Conservation (phyloP, 2,797 vertebrate species). For the Tenualosa ilisha region DNA sequence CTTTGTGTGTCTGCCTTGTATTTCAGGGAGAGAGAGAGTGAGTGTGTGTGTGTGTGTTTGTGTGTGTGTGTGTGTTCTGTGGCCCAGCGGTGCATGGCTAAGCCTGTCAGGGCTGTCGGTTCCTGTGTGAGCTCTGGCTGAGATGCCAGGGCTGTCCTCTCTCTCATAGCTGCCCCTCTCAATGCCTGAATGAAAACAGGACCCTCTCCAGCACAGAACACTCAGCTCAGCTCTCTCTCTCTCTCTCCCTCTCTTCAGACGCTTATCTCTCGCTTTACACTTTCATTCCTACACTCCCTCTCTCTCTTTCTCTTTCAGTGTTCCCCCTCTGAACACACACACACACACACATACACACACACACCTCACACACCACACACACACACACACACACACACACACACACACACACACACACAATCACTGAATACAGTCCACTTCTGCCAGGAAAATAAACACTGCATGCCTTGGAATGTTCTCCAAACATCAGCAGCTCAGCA, state of each 20-base stretch:
- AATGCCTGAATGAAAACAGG: too few species aligned
- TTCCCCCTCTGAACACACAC: slow-evolving; percentile 27
- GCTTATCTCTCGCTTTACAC: too few species aligned
- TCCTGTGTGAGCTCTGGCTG: slow-evolving; percentile 46
- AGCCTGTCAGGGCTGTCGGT: slow-evolving; percentile 40
- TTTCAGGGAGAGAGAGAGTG: not conserved
- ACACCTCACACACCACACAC: not conserved
- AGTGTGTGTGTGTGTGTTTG: too few species aligned
- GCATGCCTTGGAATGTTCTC: slow-evolving; percentile 7
- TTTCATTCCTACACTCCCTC: too few species aligned
- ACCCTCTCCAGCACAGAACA: too few species aligned
- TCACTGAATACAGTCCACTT: not conserved
- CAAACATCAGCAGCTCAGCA: not conserved
- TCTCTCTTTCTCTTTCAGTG: too few species aligned
- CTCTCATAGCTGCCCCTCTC: too few species aligned
- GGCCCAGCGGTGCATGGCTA: slow-evolving; percentile 39
- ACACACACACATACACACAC: slow-evolving; percentile 29
- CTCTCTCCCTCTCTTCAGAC: too few species aligned
- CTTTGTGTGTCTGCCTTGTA: too few species aligned
- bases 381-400: not conserved
- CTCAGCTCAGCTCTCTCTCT: too few species aligned
- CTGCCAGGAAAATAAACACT: slow-evolving; percentile 20
- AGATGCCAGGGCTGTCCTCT: slow-evolving; percentile 2
- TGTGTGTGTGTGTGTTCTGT: not conserved
- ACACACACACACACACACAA: not conserved